Conservation (phyloP, 2,888 invertebrate genomes). For the Drosophila neonasuta region DNA sequence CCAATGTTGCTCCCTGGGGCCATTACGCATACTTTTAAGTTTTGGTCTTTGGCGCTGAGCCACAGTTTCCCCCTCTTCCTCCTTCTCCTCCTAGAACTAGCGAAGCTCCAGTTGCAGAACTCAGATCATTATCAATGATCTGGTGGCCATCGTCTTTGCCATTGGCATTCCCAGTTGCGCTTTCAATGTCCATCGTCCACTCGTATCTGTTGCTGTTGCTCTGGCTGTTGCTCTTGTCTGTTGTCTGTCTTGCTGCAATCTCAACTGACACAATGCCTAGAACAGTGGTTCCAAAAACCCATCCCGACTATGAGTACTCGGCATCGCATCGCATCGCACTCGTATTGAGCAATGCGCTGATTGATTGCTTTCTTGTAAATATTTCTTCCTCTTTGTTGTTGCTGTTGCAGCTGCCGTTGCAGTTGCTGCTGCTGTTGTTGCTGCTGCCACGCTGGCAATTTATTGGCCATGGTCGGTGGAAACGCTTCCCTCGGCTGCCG, state of each 20-base stretch:
- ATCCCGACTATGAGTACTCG: conserved; percentile 38
- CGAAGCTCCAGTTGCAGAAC: conserved; percentile 52
- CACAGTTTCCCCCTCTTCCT: conserved; percentile 23
- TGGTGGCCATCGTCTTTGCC: conserved; percentile 46
- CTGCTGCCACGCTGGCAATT: conserved; percentile 65
- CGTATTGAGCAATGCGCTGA: conserved; percentile 69
- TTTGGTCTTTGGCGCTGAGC: conserved; percentile 54
- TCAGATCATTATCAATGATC: conserved; percentile 76
- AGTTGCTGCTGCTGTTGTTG: conserved; percentile 34
- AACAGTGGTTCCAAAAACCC: conserved; percentile 28
- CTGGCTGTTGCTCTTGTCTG: neutral
- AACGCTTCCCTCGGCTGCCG: conserved; percentile 34
- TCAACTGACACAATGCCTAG: conserved; percentile 67
- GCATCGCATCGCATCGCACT: neutral
- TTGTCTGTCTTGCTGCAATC: conserved; percentile 17
- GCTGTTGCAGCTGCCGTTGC: conserved; percentile 21
- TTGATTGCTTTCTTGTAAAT: conserved; percentile 76
- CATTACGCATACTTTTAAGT: conserved; percentile 77
- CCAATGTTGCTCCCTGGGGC: conserved; percentile 61
- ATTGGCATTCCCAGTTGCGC: conserved; percentile 41
- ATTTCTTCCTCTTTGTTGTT: conserved; percentile 38
- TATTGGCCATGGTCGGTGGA: conserved; percentile 43
- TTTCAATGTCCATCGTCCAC: conserved; percentile 21
- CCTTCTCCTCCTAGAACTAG: conserved; percentile 24
- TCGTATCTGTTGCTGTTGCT: neutral